Evolutionary conservation across 2,113 vertebrate genomes (phyloP).

Genomic region (Etheostoma spectabile): DNA sequence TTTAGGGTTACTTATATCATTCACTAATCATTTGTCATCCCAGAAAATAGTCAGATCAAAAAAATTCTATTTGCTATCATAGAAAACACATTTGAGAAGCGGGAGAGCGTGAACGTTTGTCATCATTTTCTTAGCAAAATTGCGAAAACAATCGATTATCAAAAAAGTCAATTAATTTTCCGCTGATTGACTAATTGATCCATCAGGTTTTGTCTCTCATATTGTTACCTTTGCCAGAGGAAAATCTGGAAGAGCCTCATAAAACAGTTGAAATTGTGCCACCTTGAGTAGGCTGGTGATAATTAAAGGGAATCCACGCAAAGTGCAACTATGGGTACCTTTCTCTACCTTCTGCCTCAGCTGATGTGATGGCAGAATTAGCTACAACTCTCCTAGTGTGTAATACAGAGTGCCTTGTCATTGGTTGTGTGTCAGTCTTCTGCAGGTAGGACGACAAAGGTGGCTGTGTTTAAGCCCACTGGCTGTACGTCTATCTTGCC

Average conservation of each 20-base stretch:
- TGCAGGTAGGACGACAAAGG: neutral
- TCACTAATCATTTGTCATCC: neutral
- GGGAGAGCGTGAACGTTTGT: neutral
- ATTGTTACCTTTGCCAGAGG: neutral
- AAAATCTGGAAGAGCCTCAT: neutral
- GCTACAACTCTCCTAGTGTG: neutral
- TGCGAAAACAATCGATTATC: neutral
- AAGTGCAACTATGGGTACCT: neutral
- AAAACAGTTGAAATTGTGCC: neutral
- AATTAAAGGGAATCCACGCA: neutral
- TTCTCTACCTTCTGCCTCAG: neutral
- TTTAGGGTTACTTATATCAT: neutral
- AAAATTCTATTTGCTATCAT: neutral
- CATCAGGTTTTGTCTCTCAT: neutral
- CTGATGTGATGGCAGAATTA: neutral
- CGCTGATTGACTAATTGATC: neutral
- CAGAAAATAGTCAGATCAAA: neutral
- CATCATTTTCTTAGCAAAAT: neutral
- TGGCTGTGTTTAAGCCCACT: neutral
- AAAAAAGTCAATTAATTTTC: neutral
- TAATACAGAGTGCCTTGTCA: neutral
- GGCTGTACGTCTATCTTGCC: neutral
- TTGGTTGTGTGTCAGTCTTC: constrained; percentile 9
- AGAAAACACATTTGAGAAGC: neutral
- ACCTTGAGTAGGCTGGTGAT: neutral